phyloP scores from a whole-genome alignment of 23 tunicate genomes.

The Halocynthia roretzi region DNA sequence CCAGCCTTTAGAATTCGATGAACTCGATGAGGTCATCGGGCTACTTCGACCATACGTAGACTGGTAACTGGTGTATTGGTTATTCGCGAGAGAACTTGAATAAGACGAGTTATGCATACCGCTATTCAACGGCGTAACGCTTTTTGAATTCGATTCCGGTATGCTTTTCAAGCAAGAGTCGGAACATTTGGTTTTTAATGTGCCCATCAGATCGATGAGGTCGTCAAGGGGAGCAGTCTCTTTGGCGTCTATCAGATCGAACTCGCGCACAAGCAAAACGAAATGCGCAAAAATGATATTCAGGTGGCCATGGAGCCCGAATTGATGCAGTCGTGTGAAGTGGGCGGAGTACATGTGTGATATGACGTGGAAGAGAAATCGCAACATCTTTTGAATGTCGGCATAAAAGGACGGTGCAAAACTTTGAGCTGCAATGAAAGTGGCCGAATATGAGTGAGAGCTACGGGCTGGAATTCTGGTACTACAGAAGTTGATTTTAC shows the following conservation, averaged over 20 bases:
- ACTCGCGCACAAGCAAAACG: slow-evolving; percentile 61
- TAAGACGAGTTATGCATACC: background rate
- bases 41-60: slow-evolving; percentile 31
- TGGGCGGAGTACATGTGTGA: slow-evolving; percentile 93
- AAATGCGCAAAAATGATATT: slow-evolving; percentile 78
- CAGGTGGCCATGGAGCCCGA: slow-evolving; percentile 66
- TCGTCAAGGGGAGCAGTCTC: slow-evolving; percentile 70
- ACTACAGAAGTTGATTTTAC: too few relatives aligned
- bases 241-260: slow-evolving; percentile 48
- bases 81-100: slow-evolving; percentile 8
- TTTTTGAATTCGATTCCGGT: background rate
- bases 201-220: slow-evolving; percentile 58
- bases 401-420: slow-evolving; percentile 55
- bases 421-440: slow-evolving; percentile 59
- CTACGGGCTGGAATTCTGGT: background rate
- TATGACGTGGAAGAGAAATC: slow-evolving; percentile 80
- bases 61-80: slow-evolving; percentile 6
- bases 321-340: slow-evolving; percentile 54
- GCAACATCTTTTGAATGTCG: slow-evolving; percentile 80
- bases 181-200: slow-evolving; percentile 19
- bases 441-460: background rate
- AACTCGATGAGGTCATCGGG: slow-evolving; percentile 33
- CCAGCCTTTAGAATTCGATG: slow-evolving; percentile 32
- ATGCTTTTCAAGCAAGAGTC: slow-evolving; percentile 7
- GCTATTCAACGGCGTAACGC: slow-evolving; percentile 7